These are phyloP conservation scores for Meloidogyne floridensis DNA, from an alignment of 1,140 invertebrate species.

Conservation along the genomic window DNA sequence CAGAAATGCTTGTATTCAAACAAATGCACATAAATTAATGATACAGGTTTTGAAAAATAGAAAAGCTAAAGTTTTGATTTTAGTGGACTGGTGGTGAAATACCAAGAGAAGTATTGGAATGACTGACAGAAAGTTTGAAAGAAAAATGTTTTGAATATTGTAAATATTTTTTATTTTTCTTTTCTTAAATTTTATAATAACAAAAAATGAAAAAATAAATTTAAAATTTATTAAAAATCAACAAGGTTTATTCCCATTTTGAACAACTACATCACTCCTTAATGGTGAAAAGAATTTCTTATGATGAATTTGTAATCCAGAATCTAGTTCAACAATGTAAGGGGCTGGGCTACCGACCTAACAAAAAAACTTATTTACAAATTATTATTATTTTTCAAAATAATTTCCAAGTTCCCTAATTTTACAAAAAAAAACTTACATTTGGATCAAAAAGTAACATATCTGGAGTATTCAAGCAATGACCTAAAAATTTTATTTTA, in stretches of 20 bases:
- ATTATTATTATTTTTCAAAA: not conserved
- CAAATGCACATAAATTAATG: slow-evolving; percentile 2
- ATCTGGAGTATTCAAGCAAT: slow-evolving; percentile 27
- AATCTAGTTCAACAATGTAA: slow-evolving; percentile 32
- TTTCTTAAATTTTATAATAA: too few species aligned
- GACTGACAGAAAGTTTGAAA: not conserved
- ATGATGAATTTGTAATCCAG: slow-evolving; percentile 13
- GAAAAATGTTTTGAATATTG: not conserved
- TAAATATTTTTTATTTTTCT: not conserved
- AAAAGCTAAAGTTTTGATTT: not conserved
- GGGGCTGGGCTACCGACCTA: slow-evolving; percentile 16
- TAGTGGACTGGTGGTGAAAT: slow-evolving; percentile 26
- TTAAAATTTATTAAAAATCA: not conserved
- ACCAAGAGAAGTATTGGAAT: not conserved
- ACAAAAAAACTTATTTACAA: slow-evolving; percentile 8
- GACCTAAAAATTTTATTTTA: slow-evolving; percentile 7
- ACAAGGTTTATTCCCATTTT: not conserved
- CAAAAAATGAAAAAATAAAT: not conserved
- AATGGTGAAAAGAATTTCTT: slow-evolving; percentile 24
- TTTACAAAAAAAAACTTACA: not conserved
- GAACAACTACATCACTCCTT: not conserved
- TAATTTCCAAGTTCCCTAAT: too few species aligned
- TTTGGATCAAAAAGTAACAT: slow-evolving; percentile 15
- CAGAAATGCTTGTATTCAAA: not conserved
- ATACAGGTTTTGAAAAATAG: slow-evolving; percentile 1